phyloP scores from a whole-genome alignment of 2,888 invertebrate species.

The Athripsodes cinereus region DNA sequence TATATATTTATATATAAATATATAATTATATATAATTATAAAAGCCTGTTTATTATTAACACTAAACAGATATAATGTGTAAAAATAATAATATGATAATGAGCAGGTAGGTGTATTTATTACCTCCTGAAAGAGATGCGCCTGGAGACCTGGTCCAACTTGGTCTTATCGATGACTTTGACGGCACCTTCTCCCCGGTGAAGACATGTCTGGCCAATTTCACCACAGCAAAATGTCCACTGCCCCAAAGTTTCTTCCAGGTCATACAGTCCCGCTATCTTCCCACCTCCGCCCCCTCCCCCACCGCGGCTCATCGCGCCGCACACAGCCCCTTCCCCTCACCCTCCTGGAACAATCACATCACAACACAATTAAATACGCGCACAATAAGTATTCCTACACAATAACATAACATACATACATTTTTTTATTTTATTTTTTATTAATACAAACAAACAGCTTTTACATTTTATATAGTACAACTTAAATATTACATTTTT shows the following conservation, averaged over 20 bases:
- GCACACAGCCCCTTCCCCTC: conserved; percentile 14
- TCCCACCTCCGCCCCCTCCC: conserved; percentile 54
- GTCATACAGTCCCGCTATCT: conserved; percentile 96
- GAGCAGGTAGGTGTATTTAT: no score
- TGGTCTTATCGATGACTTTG: conserved; percentile 97
- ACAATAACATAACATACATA: no score
- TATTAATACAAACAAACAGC: no score
- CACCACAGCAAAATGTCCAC: conserved; percentile 98
- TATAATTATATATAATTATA: no score
- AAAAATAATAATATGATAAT: no score
- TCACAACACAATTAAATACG: neutral
- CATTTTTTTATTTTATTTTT: no score
- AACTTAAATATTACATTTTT: no score
- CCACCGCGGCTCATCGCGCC: conserved; percentile 24
- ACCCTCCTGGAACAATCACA: neutral
- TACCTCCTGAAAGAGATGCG: conserved; percentile 95
- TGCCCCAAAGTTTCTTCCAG: conserved; percentile 94
- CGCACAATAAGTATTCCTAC: no score
- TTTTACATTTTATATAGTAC: no score
- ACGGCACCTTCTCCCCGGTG: conserved; percentile 97
- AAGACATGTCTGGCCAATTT: conserved; percentile 97
- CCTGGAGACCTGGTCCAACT: conserved; percentile 91
- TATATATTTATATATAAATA: no score
- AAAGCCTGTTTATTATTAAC: no score
- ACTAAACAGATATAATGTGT: no score